Conservation (phyloP, 2,888 invertebrate species). For the Apamea sordens region DNA sequence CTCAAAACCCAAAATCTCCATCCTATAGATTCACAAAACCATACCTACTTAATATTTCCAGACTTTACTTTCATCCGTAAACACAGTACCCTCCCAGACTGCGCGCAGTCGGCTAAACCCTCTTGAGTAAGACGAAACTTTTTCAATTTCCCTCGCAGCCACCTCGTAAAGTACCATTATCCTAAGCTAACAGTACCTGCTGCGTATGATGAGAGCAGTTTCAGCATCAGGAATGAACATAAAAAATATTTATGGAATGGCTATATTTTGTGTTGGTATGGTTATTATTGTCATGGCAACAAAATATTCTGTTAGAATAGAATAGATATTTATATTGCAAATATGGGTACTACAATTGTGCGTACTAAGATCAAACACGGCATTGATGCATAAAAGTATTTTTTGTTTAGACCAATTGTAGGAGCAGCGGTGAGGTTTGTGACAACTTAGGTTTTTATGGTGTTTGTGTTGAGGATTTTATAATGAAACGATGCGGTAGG, state of each 20-base stretch:
- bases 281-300: background rate
- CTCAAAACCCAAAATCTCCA: background rate
- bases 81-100: conserved; percentile 43
- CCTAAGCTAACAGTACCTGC: conserved; percentile 52
- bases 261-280: background rate
- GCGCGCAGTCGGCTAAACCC: conserved; percentile 33
- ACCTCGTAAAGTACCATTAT: conserved; percentile 57
- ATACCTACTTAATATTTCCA: background rate
- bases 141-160: conserved; percentile 58
- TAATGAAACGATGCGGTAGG: no score
- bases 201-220: conserved; percentile 14
- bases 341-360: no score
- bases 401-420: no score
- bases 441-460: no score
- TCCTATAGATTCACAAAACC: background rate
- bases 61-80: conserved; percentile 16
- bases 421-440: no score
- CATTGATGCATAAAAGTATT: no score
- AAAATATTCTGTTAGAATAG: background rate
- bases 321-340: no score
- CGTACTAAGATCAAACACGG: no score
- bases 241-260: conserved; percentile 19
- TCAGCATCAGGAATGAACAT: conserved; percentile 6
- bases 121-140: conserved; percentile 58
- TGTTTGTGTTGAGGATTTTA: no score